Evolutionary conservation across 2,888 invertebrate genomes (phyloP), one percentile per base, ranked within the genome.

Genomic region (Nomada lathburiana): DNA sequence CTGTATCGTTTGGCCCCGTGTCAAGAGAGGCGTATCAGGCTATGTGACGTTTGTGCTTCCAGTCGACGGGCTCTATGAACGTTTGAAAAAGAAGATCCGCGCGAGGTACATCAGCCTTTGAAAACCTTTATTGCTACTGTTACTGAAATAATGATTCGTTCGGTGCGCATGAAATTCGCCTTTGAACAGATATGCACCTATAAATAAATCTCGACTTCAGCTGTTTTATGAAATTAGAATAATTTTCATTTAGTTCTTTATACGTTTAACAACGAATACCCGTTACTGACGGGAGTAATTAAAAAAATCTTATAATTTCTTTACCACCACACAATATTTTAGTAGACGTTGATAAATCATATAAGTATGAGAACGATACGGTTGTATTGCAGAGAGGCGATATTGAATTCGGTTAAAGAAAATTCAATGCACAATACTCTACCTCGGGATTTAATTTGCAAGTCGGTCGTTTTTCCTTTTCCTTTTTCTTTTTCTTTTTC

Each of bases 1-100:
- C n/a, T 82, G 75, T 88, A 79, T 86, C 81, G 77, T 84, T 88
- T 80, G 81, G 77, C 76, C 75, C 75, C 65, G 76, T 76, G 76
- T 76, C 77, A 62, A 67, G 82, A 60, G 69, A 75, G 68, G 77
- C 72, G 68, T 50, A 69, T 69, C 69, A 16, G 29, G 0, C 70
- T n/a, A 52, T 36, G 70, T 55, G 76, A 55, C 70, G 47, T 82
- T 69, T 65, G 55, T 70, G 60, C 76, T 82, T 70, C 55, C 70
- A 67, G 52, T 53, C n/a, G 57, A 76, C 52, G 67, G 59, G 42
- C 65, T 52, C 76, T 77, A 65, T 71, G 53, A 59, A 57, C 53
- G 7, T 13, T 13, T n/a, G 29, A 29, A 26, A 52, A 79, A 64
- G 69, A 70, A 79, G 72, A 72, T 55, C 55, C 50, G 47, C 55